phyloP scores from a whole-genome alignment of 2,113 vertebrate genomes.

The Zapornia atra region DNA sequence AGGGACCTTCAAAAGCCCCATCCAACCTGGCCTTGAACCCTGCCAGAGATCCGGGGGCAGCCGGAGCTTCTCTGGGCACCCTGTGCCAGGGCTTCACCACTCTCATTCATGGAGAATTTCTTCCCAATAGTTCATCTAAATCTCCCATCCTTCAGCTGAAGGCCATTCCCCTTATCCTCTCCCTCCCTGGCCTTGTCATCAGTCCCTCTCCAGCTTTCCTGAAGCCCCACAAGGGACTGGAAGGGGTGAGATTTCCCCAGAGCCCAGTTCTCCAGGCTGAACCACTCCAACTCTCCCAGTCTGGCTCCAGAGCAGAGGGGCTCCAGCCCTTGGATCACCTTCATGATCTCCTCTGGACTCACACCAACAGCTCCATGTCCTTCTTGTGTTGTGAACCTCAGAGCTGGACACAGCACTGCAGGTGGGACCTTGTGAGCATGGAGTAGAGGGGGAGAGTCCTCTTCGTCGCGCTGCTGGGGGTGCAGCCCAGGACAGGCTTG shows the following conservation, averaged over 20 bases:
- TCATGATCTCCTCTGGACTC: not conserved
- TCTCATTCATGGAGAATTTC: not conserved
- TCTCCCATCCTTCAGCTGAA: not conserved
- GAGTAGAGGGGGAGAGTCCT: not conserved
- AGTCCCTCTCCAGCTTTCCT: not conserved
- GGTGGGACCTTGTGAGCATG: not conserved
- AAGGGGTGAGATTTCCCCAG: not conserved
- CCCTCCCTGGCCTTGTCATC: too few relatives aligned
- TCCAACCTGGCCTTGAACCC: not conserved
- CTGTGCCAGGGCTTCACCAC: not conserved
- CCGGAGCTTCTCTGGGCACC: not conserved
- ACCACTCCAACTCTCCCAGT: not conserved
- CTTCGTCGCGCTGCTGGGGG: fast-evolving
- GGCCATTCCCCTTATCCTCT: not conserved
- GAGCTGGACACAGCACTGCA: not conserved
- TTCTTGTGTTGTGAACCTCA: not conserved
- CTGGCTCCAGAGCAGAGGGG: not conserved
- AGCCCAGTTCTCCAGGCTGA: not conserved
- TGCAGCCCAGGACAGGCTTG: fast-evolving
- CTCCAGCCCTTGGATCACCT: not conserved
- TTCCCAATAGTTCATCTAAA: not conserved
- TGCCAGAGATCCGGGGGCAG: not conserved
- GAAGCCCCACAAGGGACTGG: too few relatives aligned
- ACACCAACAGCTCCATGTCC: not conserved
- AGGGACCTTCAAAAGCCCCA: not conserved